Conservation (phyloP, 2,113 vertebrate genomes). For the Hiodon tergisus region DNA sequence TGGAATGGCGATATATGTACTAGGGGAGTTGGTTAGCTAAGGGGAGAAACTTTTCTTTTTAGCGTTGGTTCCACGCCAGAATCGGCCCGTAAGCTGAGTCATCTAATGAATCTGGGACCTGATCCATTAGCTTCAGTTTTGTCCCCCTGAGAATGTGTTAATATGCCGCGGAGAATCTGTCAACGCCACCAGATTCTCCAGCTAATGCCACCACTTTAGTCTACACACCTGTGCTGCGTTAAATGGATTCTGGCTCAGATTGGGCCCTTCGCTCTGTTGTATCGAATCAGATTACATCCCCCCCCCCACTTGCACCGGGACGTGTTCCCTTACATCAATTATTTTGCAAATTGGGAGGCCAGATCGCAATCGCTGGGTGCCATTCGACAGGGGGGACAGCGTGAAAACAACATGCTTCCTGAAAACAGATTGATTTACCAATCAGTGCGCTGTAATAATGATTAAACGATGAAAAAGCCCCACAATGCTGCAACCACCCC, state of each 20-base stretch:
- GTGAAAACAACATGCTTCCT: not conserved
- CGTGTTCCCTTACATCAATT: not conserved
- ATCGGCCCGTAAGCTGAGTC: not conserved
- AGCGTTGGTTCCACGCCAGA: not conserved
- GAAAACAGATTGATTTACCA: not conserved
- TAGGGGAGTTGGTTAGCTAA: not conserved
- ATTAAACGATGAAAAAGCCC: not conserved
- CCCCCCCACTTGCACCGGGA: not conserved
- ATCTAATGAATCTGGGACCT: not conserved
- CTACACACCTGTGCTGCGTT: not conserved
- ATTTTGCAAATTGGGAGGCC: not conserved
- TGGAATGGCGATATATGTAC: no score
- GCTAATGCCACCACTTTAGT: not conserved
- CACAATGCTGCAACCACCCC: not conserved
- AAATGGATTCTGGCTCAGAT: not conserved
- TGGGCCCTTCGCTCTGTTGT: not conserved
- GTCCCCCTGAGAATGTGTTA: not conserved
- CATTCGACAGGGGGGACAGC: not conserved
- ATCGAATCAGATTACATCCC: not conserved
- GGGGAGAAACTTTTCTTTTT: not conserved
- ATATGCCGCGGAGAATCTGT: not conserved
- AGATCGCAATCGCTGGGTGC: not conserved
- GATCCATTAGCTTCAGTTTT: not conserved
- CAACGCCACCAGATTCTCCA: no score
- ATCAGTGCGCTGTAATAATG: no score